Conservation (phyloP, 2,888 invertebrate species). For the Chesias legatella region DNA sequence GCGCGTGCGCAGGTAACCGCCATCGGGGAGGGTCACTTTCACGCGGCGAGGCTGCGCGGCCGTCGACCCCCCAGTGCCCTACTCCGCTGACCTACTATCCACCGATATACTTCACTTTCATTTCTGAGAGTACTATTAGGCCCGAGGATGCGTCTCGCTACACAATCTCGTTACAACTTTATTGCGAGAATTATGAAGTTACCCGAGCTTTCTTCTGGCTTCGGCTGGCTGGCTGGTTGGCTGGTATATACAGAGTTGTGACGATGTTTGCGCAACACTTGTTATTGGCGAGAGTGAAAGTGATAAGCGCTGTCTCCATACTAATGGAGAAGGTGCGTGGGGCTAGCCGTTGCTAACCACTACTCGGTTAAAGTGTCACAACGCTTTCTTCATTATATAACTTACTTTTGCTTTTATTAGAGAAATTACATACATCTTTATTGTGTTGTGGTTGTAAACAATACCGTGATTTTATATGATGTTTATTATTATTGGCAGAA, state of each 20-base stretch:
- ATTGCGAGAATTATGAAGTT: slow-evolving; percentile 37
- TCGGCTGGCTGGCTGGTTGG: slow-evolving; percentile 45
- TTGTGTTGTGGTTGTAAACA: slow-evolving; percentile 11
- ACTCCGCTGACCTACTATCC: slow-evolving; percentile 77
- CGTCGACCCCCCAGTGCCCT: slow-evolving; percentile 76
- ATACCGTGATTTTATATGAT: slow-evolving; percentile 1
- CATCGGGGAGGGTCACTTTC: slow-evolving; percentile 72
- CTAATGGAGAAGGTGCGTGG: slow-evolving; percentile 67
- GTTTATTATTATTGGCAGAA: no score
- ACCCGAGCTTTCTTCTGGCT: slow-evolving; percentile 31
- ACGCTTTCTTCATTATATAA: slow-evolving; percentile 62
- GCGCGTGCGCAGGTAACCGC: slow-evolving; percentile 68
- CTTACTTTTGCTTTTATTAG: slow-evolving; percentile 52
- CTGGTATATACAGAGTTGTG: slow-evolving; percentile 61
- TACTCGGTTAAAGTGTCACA: slow-evolving; percentile 71
- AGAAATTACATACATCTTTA: slow-evolving; percentile 32
- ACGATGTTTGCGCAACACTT: slow-evolving; percentile 69
- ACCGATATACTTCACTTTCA: slow-evolving; percentile 77
- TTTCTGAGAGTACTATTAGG: slow-evolving; percentile 69
- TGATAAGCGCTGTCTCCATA: slow-evolving; percentile 73
- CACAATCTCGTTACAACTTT: slow-evolving; percentile 47
- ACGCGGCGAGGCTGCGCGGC: slow-evolving; percentile 77
- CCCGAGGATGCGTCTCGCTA: slow-evolving; percentile 65
- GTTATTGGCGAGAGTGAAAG: slow-evolving; percentile 77
- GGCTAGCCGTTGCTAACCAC: slow-evolving; percentile 41